Base-by-base conservation (phyloP, 2,888 invertebrate species). In the Stenodema calcarata region DNA sequence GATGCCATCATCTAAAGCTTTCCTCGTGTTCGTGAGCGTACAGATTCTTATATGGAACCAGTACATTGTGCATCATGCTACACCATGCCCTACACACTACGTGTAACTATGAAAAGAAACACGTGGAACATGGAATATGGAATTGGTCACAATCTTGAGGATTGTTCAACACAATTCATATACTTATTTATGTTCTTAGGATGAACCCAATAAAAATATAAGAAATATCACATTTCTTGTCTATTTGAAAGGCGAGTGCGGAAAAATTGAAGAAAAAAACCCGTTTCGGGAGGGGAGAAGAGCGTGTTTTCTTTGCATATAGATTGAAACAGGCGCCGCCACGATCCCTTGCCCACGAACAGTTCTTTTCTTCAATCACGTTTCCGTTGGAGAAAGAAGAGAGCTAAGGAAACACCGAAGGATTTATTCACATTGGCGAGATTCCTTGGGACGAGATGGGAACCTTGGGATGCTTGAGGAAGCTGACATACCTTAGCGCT, bases 351-450 rank as follows among this genome's bases (percentile, higher is more conserved):
- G 27, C 44, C 78, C n/a, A 44, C 41, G 44, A 27, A 18, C 3
- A 23, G 23, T 23, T 78, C 41, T 23, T 78, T 78, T 41, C 78
- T 44, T 78, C 41, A 44, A 78, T 42, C 78, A 78, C 82, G 41
- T 82, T 82, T 82, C 42, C 69, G 12, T 12, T 16, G 41, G 54
- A 42, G 44, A 41, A 69, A 69, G 62, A 69, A 69, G 69, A n/a
- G n/a, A 82, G 69, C 35, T 28, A 69, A 69, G n/a, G 82, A 23
- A 30, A 50, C 30, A 30, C 27, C 50, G 80, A 80, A 54, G 82
- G 82, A 82, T 82, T 82, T 82, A 82, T 82, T 82, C 82, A 82
- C 82, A 82, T 82, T 82, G 82, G 82, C 35, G 23, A 23, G 70
- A 82, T 82, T 82, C 82, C 82, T 69, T 69, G 11, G 69, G 78